phyloP scores from a whole-genome alignment of 1,140 invertebrate species.

The Lucilia sericata region DNA sequence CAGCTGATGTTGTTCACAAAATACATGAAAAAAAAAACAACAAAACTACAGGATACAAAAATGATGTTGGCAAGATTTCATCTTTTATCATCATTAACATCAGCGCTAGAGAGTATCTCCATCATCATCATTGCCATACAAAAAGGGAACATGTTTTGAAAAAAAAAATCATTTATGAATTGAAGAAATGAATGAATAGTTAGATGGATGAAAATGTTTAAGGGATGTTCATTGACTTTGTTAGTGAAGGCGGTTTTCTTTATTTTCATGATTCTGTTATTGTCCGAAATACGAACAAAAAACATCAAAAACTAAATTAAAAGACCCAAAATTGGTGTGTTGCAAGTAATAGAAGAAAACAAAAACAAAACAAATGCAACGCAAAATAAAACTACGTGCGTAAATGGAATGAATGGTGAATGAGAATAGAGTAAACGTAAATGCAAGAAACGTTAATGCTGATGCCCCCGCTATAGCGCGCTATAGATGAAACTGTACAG shows the following conservation, averaged over 20 bases:
- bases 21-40: too few species aligned
- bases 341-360: background rate
- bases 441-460: too few species aligned
- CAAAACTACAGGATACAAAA: background rate
- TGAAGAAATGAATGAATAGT: background rate
- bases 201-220: background rate
- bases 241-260: slow-evolving; percentile 12
- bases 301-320: background rate
- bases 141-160: too few species aligned
- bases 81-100: background rate
- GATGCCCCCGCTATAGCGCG: too few species aligned
- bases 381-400: slow-evolving; percentile 1
- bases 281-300: background rate
- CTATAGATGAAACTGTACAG: too few species aligned
- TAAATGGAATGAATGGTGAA: background rate
- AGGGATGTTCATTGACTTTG: background rate
- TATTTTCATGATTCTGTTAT: background rate
- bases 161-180: background rate
- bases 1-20: slow-evolving; percentile 31
- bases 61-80: slow-evolving; percentile 7
- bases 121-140: too few species aligned
- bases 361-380: background rate
- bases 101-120: too few species aligned
- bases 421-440: too few species aligned
- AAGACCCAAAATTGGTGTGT: background rate